These are phyloP conservation scores for Caretta caretta DNA, from an alignment of 2,113 vertebrate species.

Conservation along the genomic window DNA sequence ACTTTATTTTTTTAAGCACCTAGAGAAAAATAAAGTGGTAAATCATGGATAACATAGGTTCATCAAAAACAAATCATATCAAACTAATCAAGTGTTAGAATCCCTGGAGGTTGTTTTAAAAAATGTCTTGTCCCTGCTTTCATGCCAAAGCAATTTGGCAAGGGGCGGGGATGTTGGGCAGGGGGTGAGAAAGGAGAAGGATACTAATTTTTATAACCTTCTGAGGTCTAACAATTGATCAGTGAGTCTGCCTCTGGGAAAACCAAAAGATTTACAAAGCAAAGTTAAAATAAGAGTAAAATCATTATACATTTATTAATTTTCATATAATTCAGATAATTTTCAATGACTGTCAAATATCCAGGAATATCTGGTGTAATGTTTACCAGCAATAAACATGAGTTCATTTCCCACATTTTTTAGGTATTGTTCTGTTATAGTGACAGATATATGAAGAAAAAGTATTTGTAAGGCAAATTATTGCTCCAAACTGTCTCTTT, in stretches of 20 bases:
- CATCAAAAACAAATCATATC: slow-evolving; percentile 35
- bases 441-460: background rate
- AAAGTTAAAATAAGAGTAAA: background rate
- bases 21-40: slow-evolving; percentile 14
- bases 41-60: slow-evolving; percentile 21
- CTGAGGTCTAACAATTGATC: background rate
- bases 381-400: background rate
- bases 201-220: background rate
- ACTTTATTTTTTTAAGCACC: slow-evolving; percentile 27
- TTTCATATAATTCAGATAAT: background rate
- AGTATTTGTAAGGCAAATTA: background rate
- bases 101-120: background rate
- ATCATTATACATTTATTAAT: background rate
- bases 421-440: background rate
- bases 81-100: background rate
- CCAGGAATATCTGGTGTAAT: background rate
- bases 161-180: background rate
- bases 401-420: background rate
- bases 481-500: background rate
- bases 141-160: background rate
- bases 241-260: background rate
- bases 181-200: background rate
- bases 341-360: background rate
- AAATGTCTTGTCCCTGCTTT: background rate
- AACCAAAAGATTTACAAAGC: background rate